Evolutionary conservation across 2,113 vertebrate species (phyloP), one percentile per base, ranked within the genome.

Genomic region (Atractosteus spatula): DNA sequence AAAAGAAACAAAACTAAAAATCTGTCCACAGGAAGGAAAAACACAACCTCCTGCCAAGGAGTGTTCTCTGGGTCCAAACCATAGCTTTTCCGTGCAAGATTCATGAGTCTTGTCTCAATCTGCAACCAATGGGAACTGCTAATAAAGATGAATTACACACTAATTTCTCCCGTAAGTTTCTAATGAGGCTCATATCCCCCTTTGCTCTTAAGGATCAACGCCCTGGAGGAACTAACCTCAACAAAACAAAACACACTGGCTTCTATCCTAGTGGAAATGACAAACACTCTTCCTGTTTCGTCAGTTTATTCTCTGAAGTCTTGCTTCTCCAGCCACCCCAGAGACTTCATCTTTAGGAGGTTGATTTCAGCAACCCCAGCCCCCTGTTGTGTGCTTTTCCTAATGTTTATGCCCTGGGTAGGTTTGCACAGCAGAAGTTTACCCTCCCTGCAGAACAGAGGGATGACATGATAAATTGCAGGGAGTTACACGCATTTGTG

Each of bases 101-200:
- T 64, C 17, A 64, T 64, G 62, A 41, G 62, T 41, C 17, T 64
- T 64, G 62, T 64, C 62, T 64, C 62, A 64, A 64, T 42, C 41
- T 64, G 62, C 41, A 5, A 42, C 41, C 41, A 42, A 13, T 41
- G 17, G 62, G 41, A 64, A 17, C 17, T 29, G 14, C 17, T 64
- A 64, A 64, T 64, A 64, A 64, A 64, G 62, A 64, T 64, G 11
- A 64, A 64, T 64, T 64, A 16, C 41, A 42, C 16, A 41, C 62
- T 64, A 42, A 64, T 64, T 64, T 64, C 62, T 41, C 62, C 62
- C 17, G 17, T 64, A 64, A 10, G 62, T 64, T 64, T 64, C 62
- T 64, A 64, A 64, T 64, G 62, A 64, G 62, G 17, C 62, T 64
- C 17, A 12, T 42, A 64, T 4, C 62, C 17, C 4, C 17, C 17